Conservation (phyloP, 2,113 vertebrate species). For the Macrotus californicus region DNA sequence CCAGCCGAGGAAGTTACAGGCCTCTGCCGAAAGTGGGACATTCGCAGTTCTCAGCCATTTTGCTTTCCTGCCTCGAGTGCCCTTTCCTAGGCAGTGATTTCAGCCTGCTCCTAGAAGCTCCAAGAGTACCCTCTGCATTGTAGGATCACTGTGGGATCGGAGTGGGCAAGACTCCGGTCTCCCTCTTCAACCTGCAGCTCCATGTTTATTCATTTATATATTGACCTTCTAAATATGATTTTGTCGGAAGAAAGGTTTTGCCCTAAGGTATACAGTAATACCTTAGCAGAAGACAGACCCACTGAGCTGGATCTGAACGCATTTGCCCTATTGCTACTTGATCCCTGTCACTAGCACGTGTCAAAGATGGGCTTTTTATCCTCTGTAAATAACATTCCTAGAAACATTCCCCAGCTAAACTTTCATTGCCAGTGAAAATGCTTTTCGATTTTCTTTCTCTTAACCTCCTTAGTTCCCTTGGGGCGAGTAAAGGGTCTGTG, state of each 20-base stretch:
- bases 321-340: background rate
- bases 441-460: background rate
- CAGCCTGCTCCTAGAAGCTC: background rate
- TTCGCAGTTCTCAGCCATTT: background rate
- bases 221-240: background rate
- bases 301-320: background rate
- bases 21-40: background rate
- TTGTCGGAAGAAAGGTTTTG: background rate
- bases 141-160: background rate
- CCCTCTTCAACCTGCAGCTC: background rate
- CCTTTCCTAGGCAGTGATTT: background rate
- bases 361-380: background rate
- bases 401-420: background rate
- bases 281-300: background rate
- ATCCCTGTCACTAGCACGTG: background rate
- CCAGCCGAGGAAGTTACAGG: background rate
- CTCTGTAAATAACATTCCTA: background rate
- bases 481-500: background rate
- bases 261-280: background rate
- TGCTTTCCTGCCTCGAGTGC: background rate
- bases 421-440: background rate
- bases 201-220: background rate
- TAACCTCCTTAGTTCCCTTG: background rate
- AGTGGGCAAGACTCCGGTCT: background rate
- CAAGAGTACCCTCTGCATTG: background rate